phyloP scores from a whole-genome alignment of 2,113 vertebrate species.

The Myanophis thanlyinensis region DNA sequence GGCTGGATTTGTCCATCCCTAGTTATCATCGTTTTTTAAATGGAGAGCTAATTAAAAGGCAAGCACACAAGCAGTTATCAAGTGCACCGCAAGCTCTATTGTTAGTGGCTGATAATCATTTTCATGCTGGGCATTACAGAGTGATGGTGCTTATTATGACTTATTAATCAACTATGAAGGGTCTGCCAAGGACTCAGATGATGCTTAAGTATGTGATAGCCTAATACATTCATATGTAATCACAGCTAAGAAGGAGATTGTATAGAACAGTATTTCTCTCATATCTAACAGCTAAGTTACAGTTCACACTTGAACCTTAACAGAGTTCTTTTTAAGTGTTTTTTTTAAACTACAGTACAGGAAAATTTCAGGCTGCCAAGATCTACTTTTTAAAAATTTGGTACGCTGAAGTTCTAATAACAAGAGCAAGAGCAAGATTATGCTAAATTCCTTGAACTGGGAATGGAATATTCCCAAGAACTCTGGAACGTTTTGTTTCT shows the following conservation, averaged over 20 bases:
- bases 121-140: slow-evolving; percentile 42
- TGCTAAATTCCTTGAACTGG: not conserved
- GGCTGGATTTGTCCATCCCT: not conserved
- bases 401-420: not conserved
- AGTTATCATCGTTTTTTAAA: slow-evolving; percentile 10
- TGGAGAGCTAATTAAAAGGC: slow-evolving; percentile 32
- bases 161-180: not conserved
- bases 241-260: not conserved
- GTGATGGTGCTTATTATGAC: not conserved
- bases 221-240: slow-evolving; percentile 12
- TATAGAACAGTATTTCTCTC: not conserved
- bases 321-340: not conserved
- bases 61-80: slow-evolving; percentile 22
- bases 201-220: slow-evolving; percentile 15
- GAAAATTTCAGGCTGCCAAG: not conserved
- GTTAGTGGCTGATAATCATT: slow-evolving; percentile 39
- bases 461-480: not conserved
- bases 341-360: not conserved
- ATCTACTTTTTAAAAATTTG: not conserved
- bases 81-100: not conserved
- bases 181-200: not conserved
- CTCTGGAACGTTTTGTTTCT: not conserved
- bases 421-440: not conserved
- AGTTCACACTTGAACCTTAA: not conserved
- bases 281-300: not conserved